Evolutionary conservation across 2,113 vertebrate species (phyloP).

Genomic region (Alosa alosa): DNA sequence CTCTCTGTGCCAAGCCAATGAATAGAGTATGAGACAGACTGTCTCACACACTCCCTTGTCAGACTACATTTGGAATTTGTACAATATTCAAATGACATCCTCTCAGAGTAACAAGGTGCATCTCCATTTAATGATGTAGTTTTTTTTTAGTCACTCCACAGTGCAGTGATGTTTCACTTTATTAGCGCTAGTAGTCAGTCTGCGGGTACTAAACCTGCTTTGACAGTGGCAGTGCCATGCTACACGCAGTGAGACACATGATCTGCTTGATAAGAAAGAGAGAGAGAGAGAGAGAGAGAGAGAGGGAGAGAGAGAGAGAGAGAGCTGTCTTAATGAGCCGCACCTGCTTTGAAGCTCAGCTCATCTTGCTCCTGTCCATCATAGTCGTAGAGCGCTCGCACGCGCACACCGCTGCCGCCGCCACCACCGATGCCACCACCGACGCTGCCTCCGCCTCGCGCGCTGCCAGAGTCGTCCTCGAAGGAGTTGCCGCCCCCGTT

Average conservation of each 20-base stretch:
- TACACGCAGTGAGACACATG: background rate
- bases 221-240: background rate
- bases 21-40: background rate
- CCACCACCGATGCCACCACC: background rate
- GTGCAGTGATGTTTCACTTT: background rate
- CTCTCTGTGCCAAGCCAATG: background rate
- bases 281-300: too few species aligned
- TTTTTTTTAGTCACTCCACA: background rate
- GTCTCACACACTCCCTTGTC: background rate
- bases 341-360: constrained; percentile 87
- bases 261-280: background rate
- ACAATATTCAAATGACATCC: background rate
- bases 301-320: background rate
- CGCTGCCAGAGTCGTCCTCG: constrained; percentile 79
- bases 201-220: background rate
- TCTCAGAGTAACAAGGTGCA: background rate
- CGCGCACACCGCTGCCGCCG: constrained; percentile 73
- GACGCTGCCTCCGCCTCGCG: background rate
- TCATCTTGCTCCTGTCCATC: constrained; percentile 97
- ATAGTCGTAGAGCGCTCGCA: constrained; percentile 94
- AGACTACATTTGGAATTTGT: background rate
- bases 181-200: background rate
- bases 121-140: background rate
- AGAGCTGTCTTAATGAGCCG: background rate
- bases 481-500: constrained; percentile 90